Percentiles rank a stretch among this genome's conserved stretches.
These are phyloP conservation scores for Limnephilus lunatus DNA, from an alignment of 2,888 invertebrate species.

Conservation along the genomic window DNA sequence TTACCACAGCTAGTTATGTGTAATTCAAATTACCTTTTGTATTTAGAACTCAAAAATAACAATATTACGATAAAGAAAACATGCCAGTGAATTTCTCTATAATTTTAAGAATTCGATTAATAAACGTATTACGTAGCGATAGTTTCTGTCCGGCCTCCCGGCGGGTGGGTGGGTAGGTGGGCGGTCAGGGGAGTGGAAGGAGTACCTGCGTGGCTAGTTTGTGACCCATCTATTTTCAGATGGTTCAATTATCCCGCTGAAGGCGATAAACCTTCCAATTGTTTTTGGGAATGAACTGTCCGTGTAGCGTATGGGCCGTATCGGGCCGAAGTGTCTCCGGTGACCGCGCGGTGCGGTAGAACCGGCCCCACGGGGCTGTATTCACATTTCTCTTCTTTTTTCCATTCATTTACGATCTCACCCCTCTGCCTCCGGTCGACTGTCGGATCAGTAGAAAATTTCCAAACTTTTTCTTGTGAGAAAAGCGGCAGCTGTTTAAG, in stretches of 20 bases:
- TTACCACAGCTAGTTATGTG: neutral
- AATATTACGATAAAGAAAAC: neutral
- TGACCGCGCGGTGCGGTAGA: constrained; percentile 38
- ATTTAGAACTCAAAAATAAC: neutral
- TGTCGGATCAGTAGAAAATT: constrained; percentile 38
- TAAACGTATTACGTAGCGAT: neutral
- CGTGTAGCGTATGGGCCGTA: neutral
- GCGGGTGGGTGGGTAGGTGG: neutral
- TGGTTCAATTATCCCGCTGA: constrained; percentile 65
- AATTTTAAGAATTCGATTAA: too few relatives aligned
- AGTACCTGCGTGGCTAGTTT: constrained; percentile 38
- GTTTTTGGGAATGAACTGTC: constrained; percentile 59
- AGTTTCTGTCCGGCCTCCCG: neutral
- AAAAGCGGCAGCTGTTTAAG: constrained; percentile 47
- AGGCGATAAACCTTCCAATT: constrained; percentile 64
- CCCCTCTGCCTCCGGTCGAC: constrained; percentile 14
- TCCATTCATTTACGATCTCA: constrained; percentile 41
- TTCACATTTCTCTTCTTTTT: constrained; percentile 36
- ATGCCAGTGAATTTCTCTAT: neutral
- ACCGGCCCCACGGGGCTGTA: constrained; percentile 11
- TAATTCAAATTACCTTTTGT: neutral
- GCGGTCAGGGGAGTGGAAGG: neutral
- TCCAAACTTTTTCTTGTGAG: constrained; percentile 41
- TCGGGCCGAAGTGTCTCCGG: constrained; percentile 41
- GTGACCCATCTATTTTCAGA: constrained; percentile 63